phyloP scores from a whole-genome alignment of 2,888 invertebrate genomes.

The Latheticus oryzae region DNA sequence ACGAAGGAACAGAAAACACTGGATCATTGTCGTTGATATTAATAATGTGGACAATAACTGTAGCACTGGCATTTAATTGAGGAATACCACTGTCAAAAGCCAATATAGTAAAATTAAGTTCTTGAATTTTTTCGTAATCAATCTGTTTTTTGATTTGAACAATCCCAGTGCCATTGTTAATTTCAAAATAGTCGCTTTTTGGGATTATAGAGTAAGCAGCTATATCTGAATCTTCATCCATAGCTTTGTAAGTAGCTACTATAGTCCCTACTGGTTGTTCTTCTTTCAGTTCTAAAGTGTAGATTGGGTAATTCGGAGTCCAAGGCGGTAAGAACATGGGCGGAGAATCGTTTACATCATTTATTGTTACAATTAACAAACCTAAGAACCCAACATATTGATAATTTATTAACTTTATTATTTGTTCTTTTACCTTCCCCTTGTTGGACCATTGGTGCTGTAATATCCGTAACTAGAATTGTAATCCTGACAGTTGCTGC shows the following conservation, averaged over 20 bases:
- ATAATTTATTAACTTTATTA: slow-evolving; percentile 1
- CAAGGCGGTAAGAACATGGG: slow-evolving; percentile 80
- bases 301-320: slow-evolving; percentile 74
- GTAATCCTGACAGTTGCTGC: slow-evolving; percentile 83
- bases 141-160: slow-evolving; percentile 82
- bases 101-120: slow-evolving; percentile 81
- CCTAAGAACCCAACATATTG: slow-evolving; percentile 63
- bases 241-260: slow-evolving; percentile 81
- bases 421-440: slow-evolving; percentile 76
- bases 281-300: slow-evolving; percentile 78
- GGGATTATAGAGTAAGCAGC: slow-evolving; percentile 79
- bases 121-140: slow-evolving; percentile 85
- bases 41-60: slow-evolving; percentile 79
- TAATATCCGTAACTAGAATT: slow-evolving; percentile 83
- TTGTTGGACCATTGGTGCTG: slow-evolving; percentile 81
- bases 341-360: slow-evolving; percentile 77
- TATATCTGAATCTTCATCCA: slow-evolving; percentile 86
- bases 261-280: slow-evolving; percentile 85
- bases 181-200: slow-evolving; percentile 80
- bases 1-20: slow-evolving; percentile 75
- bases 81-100: slow-evolving; percentile 92
- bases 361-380: slow-evolving; percentile 75
- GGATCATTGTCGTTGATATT: slow-evolving; percentile 93
- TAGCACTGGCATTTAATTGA: slow-evolving; percentile 81
- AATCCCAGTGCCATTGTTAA: slow-evolving; percentile 84